These are phyloP conservation scores for Meiosimyza decipiens DNA, from an alignment of 2,888 invertebrate species.

Conservation along the genomic window DNA sequence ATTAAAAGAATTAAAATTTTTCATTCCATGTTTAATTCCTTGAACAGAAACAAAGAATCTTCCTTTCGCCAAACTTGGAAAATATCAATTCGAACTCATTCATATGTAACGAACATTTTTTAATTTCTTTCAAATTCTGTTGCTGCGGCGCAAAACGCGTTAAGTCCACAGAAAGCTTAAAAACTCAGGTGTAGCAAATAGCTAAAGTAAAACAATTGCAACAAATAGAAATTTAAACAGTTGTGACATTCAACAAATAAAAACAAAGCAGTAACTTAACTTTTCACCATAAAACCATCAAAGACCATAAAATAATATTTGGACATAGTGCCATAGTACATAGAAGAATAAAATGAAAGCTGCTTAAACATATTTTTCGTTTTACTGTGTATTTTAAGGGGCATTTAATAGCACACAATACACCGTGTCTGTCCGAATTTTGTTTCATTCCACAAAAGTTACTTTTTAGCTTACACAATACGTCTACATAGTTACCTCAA, in stretches of 20 bases:
- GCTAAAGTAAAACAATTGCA: slow-evolving; percentile 25
- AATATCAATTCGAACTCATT: too few species aligned
- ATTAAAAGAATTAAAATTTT: too few species aligned
- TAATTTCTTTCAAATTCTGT: too few species aligned
- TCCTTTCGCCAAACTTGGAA: too few species aligned
- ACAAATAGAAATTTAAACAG: slow-evolving; percentile 20
- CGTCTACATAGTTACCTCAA: not conserved
- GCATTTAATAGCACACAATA: not conserved
- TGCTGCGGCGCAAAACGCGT: too few species aligned
- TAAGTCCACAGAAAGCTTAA: not conserved
- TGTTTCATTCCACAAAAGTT: not conserved
- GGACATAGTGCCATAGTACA: not conserved
- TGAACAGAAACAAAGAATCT: not conserved
- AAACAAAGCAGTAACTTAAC: too few species aligned
- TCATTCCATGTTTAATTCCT: too few species aligned
- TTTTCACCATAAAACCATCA: not conserved
- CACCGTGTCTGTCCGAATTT: not conserved
- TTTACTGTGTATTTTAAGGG: not conserved
- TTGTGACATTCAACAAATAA: slow-evolving; percentile 21
- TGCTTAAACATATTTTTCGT: not conserved
- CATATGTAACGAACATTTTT: too few species aligned
- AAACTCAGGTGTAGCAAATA: slow-evolving; percentile 27
- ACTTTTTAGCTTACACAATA: not conserved
- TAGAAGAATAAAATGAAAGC: not conserved
- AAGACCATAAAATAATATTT: not conserved